phyloP scores from a whole-genome alignment of 2,888 invertebrate species.

The Campoletis raptor region DNA sequence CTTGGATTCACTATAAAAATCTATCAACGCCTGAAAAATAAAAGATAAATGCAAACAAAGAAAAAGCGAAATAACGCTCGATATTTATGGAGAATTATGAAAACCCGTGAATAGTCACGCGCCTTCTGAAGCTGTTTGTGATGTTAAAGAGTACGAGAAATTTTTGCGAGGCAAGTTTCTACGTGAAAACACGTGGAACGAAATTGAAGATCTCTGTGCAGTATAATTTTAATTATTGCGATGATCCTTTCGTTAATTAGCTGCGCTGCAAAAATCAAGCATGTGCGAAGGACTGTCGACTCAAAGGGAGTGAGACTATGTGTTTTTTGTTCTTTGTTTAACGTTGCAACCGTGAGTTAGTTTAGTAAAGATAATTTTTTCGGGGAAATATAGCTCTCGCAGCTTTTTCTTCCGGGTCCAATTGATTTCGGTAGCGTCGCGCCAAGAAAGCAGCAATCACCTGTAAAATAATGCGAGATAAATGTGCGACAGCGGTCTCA shows the following conservation, averaged over 20 bases:
- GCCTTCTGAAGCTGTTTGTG: conserved; percentile 57
- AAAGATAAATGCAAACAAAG: conserved; percentile 30
- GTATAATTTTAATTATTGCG: conserved; percentile 23
- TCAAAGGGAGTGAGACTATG: conserved; percentile 23
- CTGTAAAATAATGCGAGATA: conserved; percentile 85
- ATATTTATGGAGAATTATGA: conserved; percentile 15
- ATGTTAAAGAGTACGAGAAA: conserved; percentile 44
- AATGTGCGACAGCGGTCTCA: background rate
- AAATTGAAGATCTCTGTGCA: conserved; percentile 17
- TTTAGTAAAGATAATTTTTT: conserved; percentile 86
- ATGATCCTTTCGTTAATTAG: conserved; percentile 46
- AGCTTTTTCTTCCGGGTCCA: conserved; percentile 90
- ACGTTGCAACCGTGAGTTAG: conserved; percentile 27
- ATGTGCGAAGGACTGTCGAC: conserved; percentile 33
- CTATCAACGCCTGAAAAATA: conserved; percentile 50
- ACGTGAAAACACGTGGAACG: conserved; percentile 25
- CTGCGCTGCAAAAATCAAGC: conserved; percentile 63
- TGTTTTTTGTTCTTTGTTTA: conserved; percentile 20
- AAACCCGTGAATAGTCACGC: conserved; percentile 17
- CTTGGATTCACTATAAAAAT: conserved; percentile 52
- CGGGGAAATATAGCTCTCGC: conserved; percentile 91
- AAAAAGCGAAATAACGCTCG: conserved; percentile 15
- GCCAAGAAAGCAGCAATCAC: conserved; percentile 93
- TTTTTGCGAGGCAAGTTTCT: conserved; percentile 19
- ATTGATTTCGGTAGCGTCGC: conserved; percentile 92